Evolutionary conservation across 2,888 invertebrate genomes (phyloP), one percentile per base, ranked within the genome.

Genomic region (Amiota minor): DNA sequence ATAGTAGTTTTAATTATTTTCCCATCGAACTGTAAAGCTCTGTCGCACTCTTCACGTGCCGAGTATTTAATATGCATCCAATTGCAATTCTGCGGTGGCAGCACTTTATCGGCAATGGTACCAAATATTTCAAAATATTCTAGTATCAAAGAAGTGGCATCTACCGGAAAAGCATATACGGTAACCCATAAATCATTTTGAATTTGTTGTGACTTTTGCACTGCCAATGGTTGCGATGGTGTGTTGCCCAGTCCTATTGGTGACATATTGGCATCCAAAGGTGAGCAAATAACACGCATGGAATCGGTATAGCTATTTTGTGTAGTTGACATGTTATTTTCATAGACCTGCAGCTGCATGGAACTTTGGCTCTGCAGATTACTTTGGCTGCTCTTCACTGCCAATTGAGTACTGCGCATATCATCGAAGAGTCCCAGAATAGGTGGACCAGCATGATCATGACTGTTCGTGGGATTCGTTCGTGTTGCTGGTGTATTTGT

Each of bases 41-140:
- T 94, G 81, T 96, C 95, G 35, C 97, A 97, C 89, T 98, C 98
- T 18, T 96, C 93, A 53, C 93, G 91, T 0, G 94, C 94, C 1
- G 94, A 93, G 88, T 95, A 98, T 80, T 96, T 94, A 0, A 98
- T 89, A 89, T 98, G 96, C 78, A 98, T 94, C 97, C 98, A 98
- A 90, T 98, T 98, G 23, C 97, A 96, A 71, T 87, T 88, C 89
- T 95, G 93, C 0, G 94, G 92, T 0, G 95, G 93, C 75, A 94
- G 92, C 80, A 93, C 94, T 89, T 95, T 95, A 88, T 94, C 94
- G 72, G 94, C 89, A 81, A 97, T 95, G n/a, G n/a, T n/a, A n/a
- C n/a, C n/a, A n/a, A n/a, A n/a, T n/a, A n/a, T n/a, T n/a, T n/a
- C n/a, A n/a, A 95, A 95, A 90, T 95, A 95, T 50, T 93, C 93